A percentile compares a stretch with the other conserved stretches of the same genome.
phyloP scores from a whole-genome alignment of 37 sponge, comb jelly and placozoan genomes.

The Beroe forskalii region DNA sequence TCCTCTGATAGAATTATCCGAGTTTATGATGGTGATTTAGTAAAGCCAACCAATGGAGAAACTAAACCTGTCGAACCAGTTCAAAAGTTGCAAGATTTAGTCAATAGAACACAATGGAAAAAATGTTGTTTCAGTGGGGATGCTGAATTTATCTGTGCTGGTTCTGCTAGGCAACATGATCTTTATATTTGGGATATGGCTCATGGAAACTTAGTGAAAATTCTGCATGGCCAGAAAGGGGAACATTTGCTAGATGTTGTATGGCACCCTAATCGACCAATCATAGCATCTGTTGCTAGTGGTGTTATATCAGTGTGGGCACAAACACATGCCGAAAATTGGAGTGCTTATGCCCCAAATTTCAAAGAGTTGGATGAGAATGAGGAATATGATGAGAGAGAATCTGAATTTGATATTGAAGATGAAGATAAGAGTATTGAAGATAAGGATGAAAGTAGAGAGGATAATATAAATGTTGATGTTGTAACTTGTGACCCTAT shows the following conservation, averaged over 20 bases:
- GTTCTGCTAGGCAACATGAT: conserved; percentile 88
- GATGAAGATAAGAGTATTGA: conserved; percentile 66
- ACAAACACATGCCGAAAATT: conserved; percentile 85
- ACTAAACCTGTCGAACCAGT: conserved; percentile 71
- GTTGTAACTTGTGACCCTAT: conserved; percentile 74
- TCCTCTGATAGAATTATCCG: conserved; percentile 88
- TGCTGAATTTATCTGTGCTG: conserved; percentile 93
- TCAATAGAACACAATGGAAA: conserved; percentile 90
- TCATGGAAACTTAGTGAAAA: conserved; percentile 92
- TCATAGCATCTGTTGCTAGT: conserved; percentile 92
- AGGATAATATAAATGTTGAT: conserved; percentile 67
- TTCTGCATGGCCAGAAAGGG: conserved; percentile 96
- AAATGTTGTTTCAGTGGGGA: conserved; percentile 94
- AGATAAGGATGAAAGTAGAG: conserved; percentile 49
- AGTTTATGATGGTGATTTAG: conserved; percentile 85
- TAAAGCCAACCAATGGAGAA: conserved; percentile 55
- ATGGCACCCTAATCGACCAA: conserved; percentile 95
- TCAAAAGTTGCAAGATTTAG: conserved; percentile 93
- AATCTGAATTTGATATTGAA: conserved; percentile 91
- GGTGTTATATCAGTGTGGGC: conserved; percentile 96
- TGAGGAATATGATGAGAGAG: conserved; percentile 91
- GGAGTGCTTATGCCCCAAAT: conserved; percentile 98
- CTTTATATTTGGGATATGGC: conserved; percentile 95
- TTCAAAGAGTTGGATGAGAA: conserved; percentile 98
- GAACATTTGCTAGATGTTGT: conserved; percentile 91